Conservation (phyloP, 1,140 invertebrate genomes). For the Bombus pyrosoma region DNA sequence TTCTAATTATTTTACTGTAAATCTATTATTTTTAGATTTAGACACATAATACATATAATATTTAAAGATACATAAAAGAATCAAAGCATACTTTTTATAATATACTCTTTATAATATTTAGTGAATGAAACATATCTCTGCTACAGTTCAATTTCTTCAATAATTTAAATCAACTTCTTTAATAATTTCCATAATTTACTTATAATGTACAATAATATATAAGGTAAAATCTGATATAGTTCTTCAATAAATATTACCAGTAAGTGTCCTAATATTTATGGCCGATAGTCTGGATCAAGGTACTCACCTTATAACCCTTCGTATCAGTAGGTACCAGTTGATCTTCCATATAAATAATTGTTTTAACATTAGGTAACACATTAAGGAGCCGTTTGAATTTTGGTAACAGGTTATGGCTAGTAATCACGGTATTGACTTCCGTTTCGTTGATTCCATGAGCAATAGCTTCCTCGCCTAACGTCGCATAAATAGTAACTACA, state of each 20-base stretch:
- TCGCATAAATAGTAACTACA: slow-evolving; percentile 98
- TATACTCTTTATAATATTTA: no score
- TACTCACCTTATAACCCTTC: slow-evolving; percentile 86
- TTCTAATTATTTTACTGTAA: background rate
- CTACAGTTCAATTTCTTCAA: no score
- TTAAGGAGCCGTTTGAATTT: slow-evolving; percentile 92
- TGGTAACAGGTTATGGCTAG: slow-evolving; percentile 93
- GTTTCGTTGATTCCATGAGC: slow-evolving; percentile 98
- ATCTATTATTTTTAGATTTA: background rate
- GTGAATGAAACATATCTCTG: no score
- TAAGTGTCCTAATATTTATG: no score
- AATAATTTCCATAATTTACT: no score
- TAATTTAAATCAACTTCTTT: no score
- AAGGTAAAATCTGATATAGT: background rate
- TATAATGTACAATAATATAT: background rate
- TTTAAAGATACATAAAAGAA: no score
- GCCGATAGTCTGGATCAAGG: background rate
- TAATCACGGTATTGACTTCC: slow-evolving; percentile 95
- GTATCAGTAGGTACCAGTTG: slow-evolving; percentile 88
- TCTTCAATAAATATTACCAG: background rate
- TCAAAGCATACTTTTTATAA: no score
- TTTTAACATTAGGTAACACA: slow-evolving; percentile 87
- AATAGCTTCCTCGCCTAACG: slow-evolving; percentile 97
- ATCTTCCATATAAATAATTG: slow-evolving; percentile 95
- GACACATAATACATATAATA: no score